Base-by-base conservation (phyloP, 1,140 invertebrate genomes). In the Eriosoma lanigerum region DNA sequence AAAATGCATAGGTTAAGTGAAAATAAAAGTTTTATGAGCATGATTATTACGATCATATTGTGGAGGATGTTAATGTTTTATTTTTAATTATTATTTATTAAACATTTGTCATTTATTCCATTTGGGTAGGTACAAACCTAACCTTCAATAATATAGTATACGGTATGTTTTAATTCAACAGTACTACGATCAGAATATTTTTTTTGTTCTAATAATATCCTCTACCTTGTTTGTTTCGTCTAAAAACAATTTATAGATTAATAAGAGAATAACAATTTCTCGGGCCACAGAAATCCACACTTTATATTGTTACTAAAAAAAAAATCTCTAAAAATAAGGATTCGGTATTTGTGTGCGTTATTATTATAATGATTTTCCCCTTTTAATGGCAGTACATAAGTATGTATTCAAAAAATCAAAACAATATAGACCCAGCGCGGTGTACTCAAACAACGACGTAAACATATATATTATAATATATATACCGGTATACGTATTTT, bases 201-300 rank as follows among this genome's bases (percentile, higher is more conserved):
- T 68, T 21, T 68, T 48, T n/a, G 1, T 68, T 68, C 66, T 48
- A 68, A 68, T 48, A 48, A 48, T 68, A 68, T 68, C 44, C 44
- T 38, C 38, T 48, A 48, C 10, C 1, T 21, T 24, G 10, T 46
- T 24, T 46, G 66, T 24, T 48, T 17, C 21, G 44, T 68, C 6
- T 68, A 24, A n/a, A n/a, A n/a, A n/a, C n/a, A n/a, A n/a, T n/a
- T n/a, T n/a, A n/a, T n/a, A n/a, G n/a, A n/a, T n/a, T n/a, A n/a
- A 68, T 38, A 48, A 68, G 48, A 26, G 38, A 68, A 68, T 48
- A 48, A 24, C 6, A 19, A 3, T 68, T 17, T n/a, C n/a, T 21
- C 66, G 44, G 21, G 44, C 4, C 10, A 68, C 32, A 68, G 44
- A 68, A 68, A 24, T 64, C 62, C 4, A 64, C n/a, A n/a, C 19